Evolutionary conservation across 2,797 vertebrate species (phyloP), one percentile per base, ranked within the genome.

Genomic region (Toxotes lorentzi): DNA sequence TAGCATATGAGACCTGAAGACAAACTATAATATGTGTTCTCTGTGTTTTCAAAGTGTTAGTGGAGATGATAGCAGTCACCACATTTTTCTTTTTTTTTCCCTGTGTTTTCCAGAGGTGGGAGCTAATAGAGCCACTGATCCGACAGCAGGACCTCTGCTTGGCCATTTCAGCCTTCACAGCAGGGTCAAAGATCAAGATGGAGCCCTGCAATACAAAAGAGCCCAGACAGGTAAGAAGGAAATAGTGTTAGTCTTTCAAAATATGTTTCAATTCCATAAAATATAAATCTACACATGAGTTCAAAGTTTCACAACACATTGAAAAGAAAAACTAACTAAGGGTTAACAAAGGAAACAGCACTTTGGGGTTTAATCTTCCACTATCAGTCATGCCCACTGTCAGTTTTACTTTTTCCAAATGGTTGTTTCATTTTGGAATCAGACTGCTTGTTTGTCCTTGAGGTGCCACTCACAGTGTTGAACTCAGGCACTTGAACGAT

Each of bases 71-170:
- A 41, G 13, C 12, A 14, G 40, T 41, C 12, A 14, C 30, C 14
- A 7, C 9, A 23, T 38, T 51, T 9, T 4, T 40, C 30, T 4
- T n/a, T 6, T 23, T 9, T 48, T 6, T 23, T 9, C 43, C 47
- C 24, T 47, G 5, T 58, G 14, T 77, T 77, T 73, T 76, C 14
- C 93, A 99, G 98, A 96, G 96, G 19, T 99, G 98, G 98, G 95
- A 96, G 38, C 95, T 99, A 73, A 96, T 95, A 23, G 97, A 99
- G 73, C 97, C 97, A 8, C 92, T 97, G 90, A 97, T 99, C 88
- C 95, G 96, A 68, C 98, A 99, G 91, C 97, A 97, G 82, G 97
- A 97, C 88, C 96, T 96, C 89, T 99, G 98, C 84, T 91, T 99
- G 85, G 95, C 97, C 56, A 96, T 97, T 83, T 93, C 95, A 30